Evolutionary conservation across 2,888 invertebrate species (phyloP), one percentile per base, ranked within the genome.

Genomic region (Erebia aethiops): DNA sequence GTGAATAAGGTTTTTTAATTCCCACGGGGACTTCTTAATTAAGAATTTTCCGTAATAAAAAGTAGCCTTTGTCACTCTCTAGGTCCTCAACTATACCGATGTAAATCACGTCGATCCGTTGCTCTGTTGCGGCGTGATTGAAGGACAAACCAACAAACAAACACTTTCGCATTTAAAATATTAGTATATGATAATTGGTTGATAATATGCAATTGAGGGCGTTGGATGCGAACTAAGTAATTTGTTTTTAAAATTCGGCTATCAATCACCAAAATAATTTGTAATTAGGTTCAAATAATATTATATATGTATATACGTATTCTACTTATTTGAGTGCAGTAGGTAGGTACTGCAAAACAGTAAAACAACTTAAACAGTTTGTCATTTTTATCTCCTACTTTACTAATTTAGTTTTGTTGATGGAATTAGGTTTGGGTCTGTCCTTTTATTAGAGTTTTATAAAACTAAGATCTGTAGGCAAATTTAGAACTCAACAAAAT

Each of bases 401-500:
- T 35, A 7, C 5, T 35, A 35, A 35, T n/a, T n/a, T 35, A 35
- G 0, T 35, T 35, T 35, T 7, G 35, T 35, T 35, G 35, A 7
- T 35, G 5, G 7, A 35, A 35, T 35, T 35, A 35, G 35, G 35
- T 35, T 35, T 35, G 35, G 35, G 35, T 35, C 5, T 35, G 35
- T n/a, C n/a, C n/a, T n/a, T n/a, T n/a, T n/a, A n/a, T n/a, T n/a
- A n/a, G n/a, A n/a, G n/a, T 35, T 35, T 35, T 35, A 52, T 8
- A 52, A 61, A 46, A 21, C 14, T 8, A 26, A 35, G 35, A 35
- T 8, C 14, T 35, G 13, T 58, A 9, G 14, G 11, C 11, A 26
- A 52, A 54, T 7, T 65, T 46, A 58, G 49, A 56, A 51, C 9
- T 21, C 58, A 58, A 35, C 67, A 73, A 71, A 71, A 69, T 73